phyloP scores from a whole-genome alignment of 1,140 invertebrate genomes.

The Atta cephalotes region DNA sequence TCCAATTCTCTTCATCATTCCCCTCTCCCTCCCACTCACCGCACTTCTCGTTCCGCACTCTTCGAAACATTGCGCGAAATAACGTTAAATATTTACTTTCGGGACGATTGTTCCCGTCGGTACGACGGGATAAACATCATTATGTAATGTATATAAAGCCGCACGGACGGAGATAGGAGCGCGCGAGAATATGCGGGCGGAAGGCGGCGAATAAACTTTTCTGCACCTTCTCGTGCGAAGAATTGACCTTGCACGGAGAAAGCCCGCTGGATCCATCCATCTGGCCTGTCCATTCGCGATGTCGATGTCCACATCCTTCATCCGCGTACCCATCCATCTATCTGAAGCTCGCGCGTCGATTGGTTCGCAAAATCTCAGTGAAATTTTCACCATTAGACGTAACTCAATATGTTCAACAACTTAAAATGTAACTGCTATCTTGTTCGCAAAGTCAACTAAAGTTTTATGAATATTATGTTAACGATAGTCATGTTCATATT shows the following conservation, averaged over 20 bases:
- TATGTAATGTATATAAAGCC: slow-evolving; percentile 86
- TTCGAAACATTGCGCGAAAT: slow-evolving; percentile 86
- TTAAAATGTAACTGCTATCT: slow-evolving; percentile 28
- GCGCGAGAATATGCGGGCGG: slow-evolving; percentile 59
- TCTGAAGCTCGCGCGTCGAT: slow-evolving; percentile 26
- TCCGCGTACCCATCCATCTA: slow-evolving; percentile 54
- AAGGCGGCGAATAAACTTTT: slow-evolving; percentile 60
- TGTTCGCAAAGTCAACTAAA: not conserved
- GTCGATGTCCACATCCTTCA: slow-evolving; percentile 71
- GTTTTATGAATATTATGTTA: slow-evolving; percentile 12
- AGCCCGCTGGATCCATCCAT: slow-evolving; percentile 63
- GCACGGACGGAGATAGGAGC: slow-evolving; percentile 65
- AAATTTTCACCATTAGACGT: slow-evolving; percentile 19
- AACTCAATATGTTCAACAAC: slow-evolving; percentile 39
- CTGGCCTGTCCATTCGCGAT: slow-evolving; percentile 65
- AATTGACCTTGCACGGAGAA: slow-evolving; percentile 61
- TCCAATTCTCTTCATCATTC: slow-evolving; percentile 69
- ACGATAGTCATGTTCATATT: not conserved
- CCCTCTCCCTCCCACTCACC: not conserved
- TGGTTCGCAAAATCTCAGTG: not conserved
- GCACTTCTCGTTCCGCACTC: slow-evolving; percentile 56
- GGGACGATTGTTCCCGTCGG: slow-evolving; percentile 84
- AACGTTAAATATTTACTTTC: slow-evolving; percentile 86
- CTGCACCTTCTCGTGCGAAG: slow-evolving; percentile 34
- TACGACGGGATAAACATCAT: slow-evolving; percentile 86